Evolutionary conservation across 2,888 invertebrate species (phyloP).

Genomic region (Gastracanthus pulcherrimus): DNA sequence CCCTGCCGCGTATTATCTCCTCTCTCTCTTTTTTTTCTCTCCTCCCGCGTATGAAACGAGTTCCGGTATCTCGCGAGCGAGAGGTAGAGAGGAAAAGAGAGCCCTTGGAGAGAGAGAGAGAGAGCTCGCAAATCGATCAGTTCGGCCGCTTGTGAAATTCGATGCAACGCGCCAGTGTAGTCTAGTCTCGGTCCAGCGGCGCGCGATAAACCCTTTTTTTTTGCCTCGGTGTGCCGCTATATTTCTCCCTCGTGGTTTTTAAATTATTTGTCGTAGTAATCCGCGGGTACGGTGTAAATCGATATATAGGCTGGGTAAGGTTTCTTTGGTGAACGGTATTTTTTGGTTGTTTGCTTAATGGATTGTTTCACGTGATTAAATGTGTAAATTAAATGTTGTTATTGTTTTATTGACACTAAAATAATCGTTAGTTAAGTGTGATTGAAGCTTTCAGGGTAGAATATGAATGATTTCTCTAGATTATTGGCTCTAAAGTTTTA

Average conservation of each 20-base stretch:
- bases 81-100: too few relatives aligned
- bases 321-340: background rate
- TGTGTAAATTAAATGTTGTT: too few relatives aligned
- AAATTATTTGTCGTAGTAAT: background rate
- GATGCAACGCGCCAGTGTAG: conserved; percentile 16
- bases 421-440: too few relatives aligned
- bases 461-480: too few relatives aligned
- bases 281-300: background rate
- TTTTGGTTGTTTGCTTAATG: background rate
- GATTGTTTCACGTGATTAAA: too few relatives aligned
- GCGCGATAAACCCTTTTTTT: conserved; percentile 35
- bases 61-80: background rate
- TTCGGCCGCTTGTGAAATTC: conserved; percentile 50
- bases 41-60: background rate
- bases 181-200: conserved; percentile 12
- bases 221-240: background rate
- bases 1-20: conserved; percentile 10
- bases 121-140: conserved; percentile 45
- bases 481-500: too few relatives aligned
- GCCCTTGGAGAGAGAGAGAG: background rate
- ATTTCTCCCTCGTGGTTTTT: background rate
- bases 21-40: background rate
- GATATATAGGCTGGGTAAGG: too few relatives aligned
- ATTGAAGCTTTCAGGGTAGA: too few relatives aligned
- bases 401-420: too few relatives aligned